These are phyloP conservation scores for Platyura marginata DNA, from an alignment of 1,140 invertebrate species.

Conservation along the genomic window DNA sequence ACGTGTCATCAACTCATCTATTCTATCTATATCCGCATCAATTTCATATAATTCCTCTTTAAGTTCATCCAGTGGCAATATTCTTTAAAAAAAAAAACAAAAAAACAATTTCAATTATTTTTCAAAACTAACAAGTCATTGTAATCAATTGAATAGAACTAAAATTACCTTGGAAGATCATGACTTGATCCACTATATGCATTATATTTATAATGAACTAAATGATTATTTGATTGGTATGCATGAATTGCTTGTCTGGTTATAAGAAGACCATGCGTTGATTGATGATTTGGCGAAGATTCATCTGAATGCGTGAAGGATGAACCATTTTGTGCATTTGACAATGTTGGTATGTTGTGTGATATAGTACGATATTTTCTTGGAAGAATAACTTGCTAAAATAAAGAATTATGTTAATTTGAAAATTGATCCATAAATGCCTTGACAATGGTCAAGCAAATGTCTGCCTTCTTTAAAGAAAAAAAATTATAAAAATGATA, in stretches of 20 bases:
- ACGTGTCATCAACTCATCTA: conserved; percentile 50
- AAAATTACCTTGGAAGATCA: conserved; percentile 58
- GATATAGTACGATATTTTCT: conserved; percentile 56
- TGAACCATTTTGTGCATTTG: conserved; percentile 5
- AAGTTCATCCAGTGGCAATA: conserved; percentile 29
- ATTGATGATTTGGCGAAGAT: conserved; percentile 1
- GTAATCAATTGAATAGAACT: not conserved
- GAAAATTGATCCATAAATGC: too few species aligned
- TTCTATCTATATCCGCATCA: conserved; percentile 66
- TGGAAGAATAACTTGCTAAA: conserved; percentile 51
- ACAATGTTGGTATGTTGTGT: conserved; percentile 41
- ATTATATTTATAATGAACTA: conserved; percentile 76
- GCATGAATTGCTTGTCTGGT: conserved; percentile 73
- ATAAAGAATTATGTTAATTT: too few species aligned
- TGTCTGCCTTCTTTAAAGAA: too few species aligned
- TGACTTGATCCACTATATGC: conserved; percentile 66
- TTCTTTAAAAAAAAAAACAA: too few species aligned
- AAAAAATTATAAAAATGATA: too few species aligned
- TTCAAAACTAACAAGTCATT: not conserved
- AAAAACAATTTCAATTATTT: too few species aligned
- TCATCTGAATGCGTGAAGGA: not conserved
- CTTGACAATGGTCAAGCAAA: too few species aligned
- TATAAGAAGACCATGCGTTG: conserved; percentile 42
- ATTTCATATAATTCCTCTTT: conserved; percentile 73
- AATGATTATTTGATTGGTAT: conserved; percentile 71